Percentiles rank a stretch among this genome's conserved stretches.
Evolutionary conservation across 1,140 invertebrate genomes (phyloP).

Genomic region (Choristoneura fumiferana): DNA sequence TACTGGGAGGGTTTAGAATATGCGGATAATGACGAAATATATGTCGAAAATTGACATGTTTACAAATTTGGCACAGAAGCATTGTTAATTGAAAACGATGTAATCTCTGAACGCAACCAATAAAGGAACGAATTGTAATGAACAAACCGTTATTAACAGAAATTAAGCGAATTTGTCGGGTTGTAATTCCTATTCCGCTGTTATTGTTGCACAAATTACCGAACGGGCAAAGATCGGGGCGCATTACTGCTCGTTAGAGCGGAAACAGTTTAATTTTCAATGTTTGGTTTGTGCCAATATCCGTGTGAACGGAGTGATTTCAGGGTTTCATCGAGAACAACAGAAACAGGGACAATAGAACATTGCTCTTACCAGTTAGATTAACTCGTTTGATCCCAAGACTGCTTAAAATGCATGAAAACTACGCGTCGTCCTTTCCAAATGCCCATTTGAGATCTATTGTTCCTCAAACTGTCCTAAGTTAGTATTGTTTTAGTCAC

Average conservation of each 20-base stretch:
- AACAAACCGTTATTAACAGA: slow-evolving; percentile 49
- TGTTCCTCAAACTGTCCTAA: too few relatives aligned
- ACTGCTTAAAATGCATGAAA: too few relatives aligned
- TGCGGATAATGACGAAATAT: too few relatives aligned
- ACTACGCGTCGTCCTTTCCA: too few relatives aligned
- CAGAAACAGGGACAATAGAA: too few relatives aligned
- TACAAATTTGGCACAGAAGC: slow-evolving; percentile 9
- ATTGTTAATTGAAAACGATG: slow-evolving; percentile 18
- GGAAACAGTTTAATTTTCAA: slow-evolving; percentile 63
- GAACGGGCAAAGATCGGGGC: slow-evolving; percentile 35
- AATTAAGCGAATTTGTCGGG: slow-evolving; percentile 52
- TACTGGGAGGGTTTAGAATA: too few relatives aligned
- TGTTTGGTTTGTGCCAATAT: slow-evolving; percentile 56
- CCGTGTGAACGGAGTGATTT: slow-evolving; percentile 48
- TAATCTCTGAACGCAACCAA: slow-evolving; percentile 41
- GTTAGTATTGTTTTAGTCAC: too few relatives aligned
- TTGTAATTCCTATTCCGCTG: slow-evolving; percentile 53
- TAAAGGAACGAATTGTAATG: slow-evolving; percentile 46
- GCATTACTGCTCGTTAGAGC: slow-evolving; percentile 56
- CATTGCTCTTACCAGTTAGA: too few relatives aligned
- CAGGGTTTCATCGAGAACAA: too few relatives aligned
- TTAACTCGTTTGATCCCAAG: too few relatives aligned
- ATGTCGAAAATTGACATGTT: not conserved
- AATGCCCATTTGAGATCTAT: too few relatives aligned
- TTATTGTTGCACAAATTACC: slow-evolving; percentile 57